phyloP scores from a whole-genome alignment of 2,888 invertebrate species.

The Tupiocoris notatus region DNA sequence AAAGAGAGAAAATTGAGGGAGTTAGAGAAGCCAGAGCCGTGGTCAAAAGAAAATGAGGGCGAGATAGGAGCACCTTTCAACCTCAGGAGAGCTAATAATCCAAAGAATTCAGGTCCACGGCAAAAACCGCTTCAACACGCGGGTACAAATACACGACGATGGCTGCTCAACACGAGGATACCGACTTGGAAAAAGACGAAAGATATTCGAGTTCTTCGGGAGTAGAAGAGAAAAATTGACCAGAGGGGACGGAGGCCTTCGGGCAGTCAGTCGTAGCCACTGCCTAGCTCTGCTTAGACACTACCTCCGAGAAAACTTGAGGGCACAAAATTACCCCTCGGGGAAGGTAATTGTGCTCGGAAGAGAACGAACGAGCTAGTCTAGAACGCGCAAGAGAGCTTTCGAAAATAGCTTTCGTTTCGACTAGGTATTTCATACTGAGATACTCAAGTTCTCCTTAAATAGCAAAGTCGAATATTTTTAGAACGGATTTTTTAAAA shows the following conservation, averaged over 20 bases:
- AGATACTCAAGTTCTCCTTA: no score
- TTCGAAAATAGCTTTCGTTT: no score
- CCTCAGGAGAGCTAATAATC: conserved; percentile 31
- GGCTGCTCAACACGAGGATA: not conserved
- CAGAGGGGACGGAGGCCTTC: not conserved
- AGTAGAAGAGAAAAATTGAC: not conserved
- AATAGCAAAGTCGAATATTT: no score
- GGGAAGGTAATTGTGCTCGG: conserved; percentile 29
- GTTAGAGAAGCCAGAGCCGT: not conserved
- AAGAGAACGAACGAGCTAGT: conserved; percentile 8
- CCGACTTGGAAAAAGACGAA: not conserved
- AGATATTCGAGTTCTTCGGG: not conserved
- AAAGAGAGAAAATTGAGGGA: not conserved
- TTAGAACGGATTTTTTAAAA: no score
- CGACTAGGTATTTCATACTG: no score
- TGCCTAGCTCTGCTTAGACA: not conserved
- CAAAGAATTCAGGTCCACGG: conserved; percentile 39
- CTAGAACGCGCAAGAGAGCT: not conserved
- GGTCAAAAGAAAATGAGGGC: conserved; percentile 36
- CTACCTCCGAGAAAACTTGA: conserved; percentile 15
- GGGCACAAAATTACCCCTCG: conserved; percentile 37
- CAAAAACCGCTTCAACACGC: conserved; percentile 38
- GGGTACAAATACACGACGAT: not conserved
- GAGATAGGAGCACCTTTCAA: conserved; percentile 38
- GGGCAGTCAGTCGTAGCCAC: not conserved